A percentile compares a stretch with the other conserved stretches of the same genome.
Conservation (phyloP, 2,888 invertebrate species). For the Clivina fossor region DNA sequence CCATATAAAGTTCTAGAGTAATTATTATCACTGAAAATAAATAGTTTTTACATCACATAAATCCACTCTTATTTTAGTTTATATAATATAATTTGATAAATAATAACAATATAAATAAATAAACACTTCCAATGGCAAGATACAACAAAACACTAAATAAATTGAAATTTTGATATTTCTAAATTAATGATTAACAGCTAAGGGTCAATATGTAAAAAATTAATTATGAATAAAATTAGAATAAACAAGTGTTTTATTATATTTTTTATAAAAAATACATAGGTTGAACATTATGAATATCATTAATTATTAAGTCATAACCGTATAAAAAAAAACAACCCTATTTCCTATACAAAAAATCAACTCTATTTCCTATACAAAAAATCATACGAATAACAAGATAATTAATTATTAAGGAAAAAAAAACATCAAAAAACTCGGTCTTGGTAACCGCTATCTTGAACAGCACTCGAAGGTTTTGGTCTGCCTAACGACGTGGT, state of each 20-base stretch:
- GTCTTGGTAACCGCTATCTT: constrained; percentile 84
- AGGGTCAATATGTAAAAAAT: no score
- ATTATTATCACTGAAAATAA: no score
- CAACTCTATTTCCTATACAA: not conserved
- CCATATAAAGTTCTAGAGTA: no score
- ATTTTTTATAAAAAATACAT: no score
- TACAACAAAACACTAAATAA: not conserved
- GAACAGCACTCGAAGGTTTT: constrained; percentile 56
- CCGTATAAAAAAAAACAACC: not conserved
- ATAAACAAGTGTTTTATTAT: no score
- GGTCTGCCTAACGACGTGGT: constrained; percentile 64
- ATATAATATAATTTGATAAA: not conserved
- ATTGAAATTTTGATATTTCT: not conserved
- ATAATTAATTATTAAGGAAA: not conserved
- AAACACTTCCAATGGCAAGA: not conserved
- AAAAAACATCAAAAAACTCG: constrained; percentile 70
- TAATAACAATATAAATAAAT: not conserved
- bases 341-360: not conserved
- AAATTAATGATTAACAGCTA: no score
- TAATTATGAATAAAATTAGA: no score
- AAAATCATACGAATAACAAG: not conserved
- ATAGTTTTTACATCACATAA: no score
- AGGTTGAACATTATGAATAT: no score
- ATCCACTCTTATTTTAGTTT: not conserved
- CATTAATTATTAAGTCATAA: not conserved